Conservation (phyloP, 2,113 vertebrate genomes). For the Artemisiospiza belli region DNA sequence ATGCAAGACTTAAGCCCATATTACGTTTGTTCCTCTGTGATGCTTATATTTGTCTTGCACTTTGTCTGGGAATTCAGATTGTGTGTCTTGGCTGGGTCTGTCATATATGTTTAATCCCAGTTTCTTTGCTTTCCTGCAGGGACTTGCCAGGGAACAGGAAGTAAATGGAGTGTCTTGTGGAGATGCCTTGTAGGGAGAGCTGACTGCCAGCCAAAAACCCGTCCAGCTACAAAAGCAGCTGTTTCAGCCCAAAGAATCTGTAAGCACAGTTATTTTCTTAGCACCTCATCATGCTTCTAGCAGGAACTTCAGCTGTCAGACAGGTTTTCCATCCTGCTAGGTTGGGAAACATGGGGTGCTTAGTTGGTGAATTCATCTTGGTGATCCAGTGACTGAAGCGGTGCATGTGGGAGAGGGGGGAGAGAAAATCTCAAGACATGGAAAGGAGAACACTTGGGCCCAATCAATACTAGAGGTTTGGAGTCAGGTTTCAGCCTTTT, state of each 20-base stretch:
- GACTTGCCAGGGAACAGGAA: constrained; percentile 48
- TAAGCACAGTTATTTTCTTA: constrained; percentile 64
- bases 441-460: not conserved
- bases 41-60: constrained; percentile 28
- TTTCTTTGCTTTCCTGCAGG: constrained; percentile 18
- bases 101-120: constrained; percentile 23
- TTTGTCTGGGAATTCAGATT: constrained; percentile 47
- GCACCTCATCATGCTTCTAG: constrained; percentile 48
- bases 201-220: constrained; percentile 12
- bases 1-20: not conserved
- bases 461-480: not conserved
- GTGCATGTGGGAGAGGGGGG: not conserved
- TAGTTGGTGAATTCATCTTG: not conserved
- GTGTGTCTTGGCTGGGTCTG: constrained; percentile 43
- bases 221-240: constrained; percentile 45
- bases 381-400: not conserved
- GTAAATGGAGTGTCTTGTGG: constrained; percentile 8
- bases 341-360: not conserved
- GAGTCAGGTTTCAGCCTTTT: not conserved
- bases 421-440: not conserved
- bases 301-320: constrained; percentile 25
- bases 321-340: not conserved
- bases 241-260: constrained; percentile 35
- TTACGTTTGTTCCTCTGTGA: constrained; percentile 20
- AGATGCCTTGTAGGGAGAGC: not conserved